Base-by-base conservation (phyloP, 2,888 invertebrate species). In the Callinectes sapidus region DNA sequence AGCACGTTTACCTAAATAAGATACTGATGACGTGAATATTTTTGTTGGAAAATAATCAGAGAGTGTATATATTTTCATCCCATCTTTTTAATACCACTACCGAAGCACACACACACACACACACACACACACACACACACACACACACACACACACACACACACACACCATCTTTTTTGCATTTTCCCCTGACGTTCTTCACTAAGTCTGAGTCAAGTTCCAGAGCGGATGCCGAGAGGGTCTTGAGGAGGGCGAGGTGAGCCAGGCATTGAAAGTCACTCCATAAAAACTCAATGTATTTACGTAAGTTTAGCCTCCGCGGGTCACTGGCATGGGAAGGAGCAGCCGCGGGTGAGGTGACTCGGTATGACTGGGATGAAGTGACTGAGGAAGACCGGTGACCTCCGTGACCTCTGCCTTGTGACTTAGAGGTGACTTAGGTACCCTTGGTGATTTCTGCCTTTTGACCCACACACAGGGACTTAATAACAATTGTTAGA, bases 231-330 rank as follows among this genome's bases (percentile, higher is more conserved):
- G 32, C 81, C 81, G 81, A 18, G 81, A 16, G 81, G 81, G 32
- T 35, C n/a, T 35, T 35, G 81, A 35, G 35, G 81, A 81, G 35
- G 81, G 81, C 35, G 81, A 81, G 81, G 81, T n/a, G 81, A 14
- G 81, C 81, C 35, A 13, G 81, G 81, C 81, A 35, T 81, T 81
- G 81, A 81, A 35, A 81, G 81, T 81, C 81, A 35, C 35, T 16
- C 18, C 16, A 81, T 35, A 81, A 81, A 81, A 81, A 81, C 35
- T 81, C 81, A 81, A 81, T 35, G 81, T 35, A 81, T 81, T 81
- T 81, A 81, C 81, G 32, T 81, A 81, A 81, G 81, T 81, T 71
- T 81, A 81, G 81, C 81, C 81, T 81, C 81, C 81, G 35, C 32
- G 81, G 81, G 35, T 81, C 35, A 81, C 81, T 81, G 71, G 28